Evolutionary conservation across 1,140 invertebrate genomes (phyloP).

Genomic region (Meloidogyne hapla): DNA sequence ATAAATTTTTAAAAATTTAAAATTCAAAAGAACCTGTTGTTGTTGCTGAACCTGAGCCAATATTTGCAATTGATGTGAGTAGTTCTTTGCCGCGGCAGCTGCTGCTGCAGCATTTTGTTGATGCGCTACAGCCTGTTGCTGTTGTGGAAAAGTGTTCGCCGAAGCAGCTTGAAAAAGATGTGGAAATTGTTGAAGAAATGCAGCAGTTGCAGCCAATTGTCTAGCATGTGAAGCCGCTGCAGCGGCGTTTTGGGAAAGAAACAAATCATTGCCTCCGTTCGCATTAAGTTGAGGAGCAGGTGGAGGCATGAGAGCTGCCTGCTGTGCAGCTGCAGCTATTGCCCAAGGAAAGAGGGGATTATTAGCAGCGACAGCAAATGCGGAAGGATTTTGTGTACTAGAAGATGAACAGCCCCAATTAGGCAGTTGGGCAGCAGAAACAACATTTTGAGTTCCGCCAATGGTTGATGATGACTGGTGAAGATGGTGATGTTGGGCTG

Average conservation of each 20-base stretch:
- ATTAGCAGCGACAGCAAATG: constrained; percentile 9
- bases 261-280: not conserved
- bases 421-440: not conserved
- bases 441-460: not conserved
- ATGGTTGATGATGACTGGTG: not conserved
- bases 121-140: not conserved
- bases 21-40: not conserved
- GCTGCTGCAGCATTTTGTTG: not conserved
- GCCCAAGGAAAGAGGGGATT: constrained; percentile 25
- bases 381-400: constrained; percentile 11
- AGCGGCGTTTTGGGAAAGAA: constrained; percentile 11
- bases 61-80: constrained; percentile 22
- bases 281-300: not conserved
- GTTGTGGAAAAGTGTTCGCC: constrained; percentile 1
- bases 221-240: constrained; percentile 17
- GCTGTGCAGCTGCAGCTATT: constrained; percentile 26
- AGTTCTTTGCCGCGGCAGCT: constrained; percentile 20
- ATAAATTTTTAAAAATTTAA: not conserved
- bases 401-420: constrained; percentile 13
- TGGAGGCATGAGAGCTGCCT: not conserved
- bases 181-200: constrained; percentile 22
- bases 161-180: constrained; percentile 25
- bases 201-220: constrained; percentile 22
- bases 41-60: constrained; percentile 23
- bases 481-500: not conserved